Base-by-base conservation (phyloP, 1,140 invertebrate species). In the Uloborus diversus region DNA sequence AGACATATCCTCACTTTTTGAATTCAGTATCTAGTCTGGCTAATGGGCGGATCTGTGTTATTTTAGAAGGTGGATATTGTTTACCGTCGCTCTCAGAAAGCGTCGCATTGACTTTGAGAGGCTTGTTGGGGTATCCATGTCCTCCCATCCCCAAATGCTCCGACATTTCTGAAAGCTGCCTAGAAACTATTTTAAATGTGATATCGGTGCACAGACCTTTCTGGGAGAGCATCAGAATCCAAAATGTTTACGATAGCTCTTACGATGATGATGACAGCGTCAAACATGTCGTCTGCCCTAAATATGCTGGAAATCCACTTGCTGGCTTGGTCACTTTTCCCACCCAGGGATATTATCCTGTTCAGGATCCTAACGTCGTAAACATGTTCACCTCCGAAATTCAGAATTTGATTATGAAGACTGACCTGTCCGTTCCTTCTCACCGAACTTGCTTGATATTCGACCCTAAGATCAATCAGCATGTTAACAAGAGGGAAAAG, bases 41-140 rank as follows among this genome's bases (percentile, higher is more conserved):
- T 82, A 87, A 88, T 85, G 94, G 92, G 65, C 93, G 90, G 86
- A 87, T 98, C 37, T 92, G 92, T 80, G 92, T 95, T 9, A 85
- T 96, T 84, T 51, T 75, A 35, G 70, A 92, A 91, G 96, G 96
- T 68, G 96, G 96, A 27, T 99, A 99, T 87, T 97, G 93, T 85
- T 83, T 95, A 20, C 90, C 93, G 51, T 96, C 95, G 0, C 88
- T 99, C 69, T 90, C 95, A 0, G 96, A 98, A 90, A 91, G 93
- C 59, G 95, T 94, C 47, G 94, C 94, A 17, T 86, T 96, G 14
- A 96, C 94, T 5, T 85, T 98, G 23, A 88, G 93, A 71, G 89
- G 92, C 0, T 88, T 99, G 51, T 87, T 98, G 17, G 93, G 93
- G 0, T 93, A 97, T 87, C 91, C 94, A 9, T 94, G 93, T 83